Evolutionary conservation across 2,888 invertebrate species (phyloP).

Genomic region (Rhynchonema sp.): DNA sequence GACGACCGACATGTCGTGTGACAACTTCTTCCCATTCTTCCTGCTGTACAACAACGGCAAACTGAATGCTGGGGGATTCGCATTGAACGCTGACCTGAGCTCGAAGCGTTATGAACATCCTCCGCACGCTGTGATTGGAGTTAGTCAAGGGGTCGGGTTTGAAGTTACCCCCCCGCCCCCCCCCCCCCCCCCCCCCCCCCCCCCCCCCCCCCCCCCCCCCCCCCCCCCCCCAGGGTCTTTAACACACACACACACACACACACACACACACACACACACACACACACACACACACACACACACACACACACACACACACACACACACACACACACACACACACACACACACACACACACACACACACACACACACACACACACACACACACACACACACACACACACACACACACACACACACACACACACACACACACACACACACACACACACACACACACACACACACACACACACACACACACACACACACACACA

Average conservation of each 20-base stretch:
- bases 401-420: neutral
- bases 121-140: constrained; percentile 2
- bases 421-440: neutral
- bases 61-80: constrained; percentile 24
- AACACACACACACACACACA: neutral
- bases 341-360: neutral
- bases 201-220: no score
- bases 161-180: no score
- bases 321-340: neutral
- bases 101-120: constrained; percentile 11
- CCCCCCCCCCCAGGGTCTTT: no score
- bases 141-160: no score
- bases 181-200: no score
- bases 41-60: constrained; percentile 23
- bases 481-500: neutral
- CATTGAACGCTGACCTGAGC: constrained; percentile 7
- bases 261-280: neutral
- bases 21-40: constrained; percentile 21
- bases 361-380: neutral
- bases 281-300: neutral
- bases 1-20: constrained; percentile 17
- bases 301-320: neutral
- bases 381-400: neutral
- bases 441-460: neutral
- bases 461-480: neutral